Evolutionary conservation across 2,888 invertebrate genomes (phyloP).

Genomic region (Ceramica pisi): DNA sequence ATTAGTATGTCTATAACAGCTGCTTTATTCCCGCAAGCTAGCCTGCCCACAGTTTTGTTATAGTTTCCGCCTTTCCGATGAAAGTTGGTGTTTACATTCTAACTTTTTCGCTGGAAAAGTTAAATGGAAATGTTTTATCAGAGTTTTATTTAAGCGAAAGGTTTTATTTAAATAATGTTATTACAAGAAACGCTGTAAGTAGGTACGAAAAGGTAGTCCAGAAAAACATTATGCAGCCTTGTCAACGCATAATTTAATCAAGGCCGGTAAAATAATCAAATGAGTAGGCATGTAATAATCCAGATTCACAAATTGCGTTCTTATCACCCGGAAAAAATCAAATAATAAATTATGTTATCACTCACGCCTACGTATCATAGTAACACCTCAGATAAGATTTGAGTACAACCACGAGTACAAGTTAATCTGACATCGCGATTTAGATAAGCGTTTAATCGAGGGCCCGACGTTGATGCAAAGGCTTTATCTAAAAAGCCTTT

Average conservation of each 20-base stretch:
- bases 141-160: slow-evolving; percentile 5
- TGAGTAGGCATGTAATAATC: slow-evolving; percentile 32
- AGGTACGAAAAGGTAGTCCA: not conserved
- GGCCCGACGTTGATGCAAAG: slow-evolving; percentile 30
- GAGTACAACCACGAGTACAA: slow-evolving; percentile 42
- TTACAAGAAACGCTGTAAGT: not conserved
- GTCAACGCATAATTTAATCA: slow-evolving; percentile 6
- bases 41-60: slow-evolving; percentile 38
- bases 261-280: slow-evolving; percentile 14
- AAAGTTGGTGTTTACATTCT: slow-evolving; percentile 37
- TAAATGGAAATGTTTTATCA: slow-evolving; percentile 29
- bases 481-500: slow-evolving; percentile 63
- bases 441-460: slow-evolving; percentile 54
- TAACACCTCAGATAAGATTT: slow-evolving; percentile 61
- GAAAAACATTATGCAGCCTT: not conserved
- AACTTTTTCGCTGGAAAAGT: slow-evolving; percentile 35
- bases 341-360: slow-evolving; percentile 57
- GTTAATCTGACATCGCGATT: slow-evolving; percentile 59
- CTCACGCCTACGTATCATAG: slow-evolving; percentile 40
- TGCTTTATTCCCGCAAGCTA: slow-evolving; percentile 29
- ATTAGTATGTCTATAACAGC: slow-evolving; percentile 7
- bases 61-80: slow-evolving; percentile 32
- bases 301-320: slow-evolving; percentile 24
- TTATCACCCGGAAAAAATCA: slow-evolving; percentile 57
- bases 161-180: no score